Evolutionary conservation across 1,140 invertebrate genomes (phyloP).

Genomic region (Drosophila aff.): DNA sequence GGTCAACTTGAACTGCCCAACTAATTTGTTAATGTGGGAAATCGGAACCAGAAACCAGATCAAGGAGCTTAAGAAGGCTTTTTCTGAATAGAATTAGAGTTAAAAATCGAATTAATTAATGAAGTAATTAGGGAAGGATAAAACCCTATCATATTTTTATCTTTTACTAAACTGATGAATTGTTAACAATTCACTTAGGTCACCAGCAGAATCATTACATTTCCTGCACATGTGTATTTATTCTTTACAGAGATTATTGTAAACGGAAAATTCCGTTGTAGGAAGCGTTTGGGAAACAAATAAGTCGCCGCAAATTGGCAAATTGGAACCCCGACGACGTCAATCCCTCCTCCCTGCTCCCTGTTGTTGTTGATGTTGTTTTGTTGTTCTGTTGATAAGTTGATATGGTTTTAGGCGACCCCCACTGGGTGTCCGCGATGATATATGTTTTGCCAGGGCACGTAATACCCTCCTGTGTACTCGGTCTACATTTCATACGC

Average conservation of each 20-base stretch:
- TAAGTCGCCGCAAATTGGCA: slow-evolving; percentile 39
- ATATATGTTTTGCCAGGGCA: slow-evolving; percentile 14
- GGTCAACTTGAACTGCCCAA: neutral
- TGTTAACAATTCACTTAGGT: neutral
- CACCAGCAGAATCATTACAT: neutral
- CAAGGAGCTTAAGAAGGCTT: neutral
- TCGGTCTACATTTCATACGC: slow-evolving; percentile 24
- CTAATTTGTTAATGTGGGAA: neutral
- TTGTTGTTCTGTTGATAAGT: slow-evolving; percentile 18
- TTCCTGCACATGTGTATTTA: no score
- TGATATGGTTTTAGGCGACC: slow-evolving; percentile 26
- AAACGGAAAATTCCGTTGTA: slow-evolving; percentile 41
- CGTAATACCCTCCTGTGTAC: slow-evolving; percentile 2
- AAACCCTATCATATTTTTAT: no score
- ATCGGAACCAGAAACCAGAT: neutral
- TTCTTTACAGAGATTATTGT: slow-evolving; percentile 6
- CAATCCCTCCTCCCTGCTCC: slow-evolving; percentile 10
- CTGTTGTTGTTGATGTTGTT: neutral
- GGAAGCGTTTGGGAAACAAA: slow-evolving; percentile 17
- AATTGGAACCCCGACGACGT: slow-evolving; percentile 43
- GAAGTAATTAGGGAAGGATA: neutral
- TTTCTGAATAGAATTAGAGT: no score
- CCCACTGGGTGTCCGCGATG: neutral
- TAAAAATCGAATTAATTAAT: neutral
- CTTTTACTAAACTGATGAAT: neutral